Conservation (phyloP, 2,888 invertebrate genomes). For the Hedychridium roseum region DNA sequence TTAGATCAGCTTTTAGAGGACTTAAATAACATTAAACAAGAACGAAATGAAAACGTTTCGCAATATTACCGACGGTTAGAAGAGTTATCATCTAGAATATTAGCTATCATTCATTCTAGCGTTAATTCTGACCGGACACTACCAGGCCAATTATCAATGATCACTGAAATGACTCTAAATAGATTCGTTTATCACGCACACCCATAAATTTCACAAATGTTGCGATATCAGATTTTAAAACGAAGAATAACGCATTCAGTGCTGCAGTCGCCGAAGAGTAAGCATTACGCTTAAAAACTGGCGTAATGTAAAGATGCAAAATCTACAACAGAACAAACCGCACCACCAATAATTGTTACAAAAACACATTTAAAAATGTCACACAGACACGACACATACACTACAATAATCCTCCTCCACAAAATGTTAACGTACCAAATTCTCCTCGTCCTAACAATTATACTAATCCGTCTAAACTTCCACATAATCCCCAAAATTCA, state of each 20-base stretch:
- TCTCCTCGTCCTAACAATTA: no score
- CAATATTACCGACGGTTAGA: constrained; percentile 7
- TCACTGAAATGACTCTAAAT: constrained; percentile 2
- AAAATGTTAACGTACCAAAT: no score
- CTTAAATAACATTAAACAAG: constrained; percentile 1
- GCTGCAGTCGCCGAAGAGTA: constrained; percentile 10
- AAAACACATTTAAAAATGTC: no score
- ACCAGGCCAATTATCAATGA: neutral
- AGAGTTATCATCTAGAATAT: constrained; percentile 6
- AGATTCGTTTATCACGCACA: constrained; percentile 8
- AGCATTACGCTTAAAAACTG: no score
- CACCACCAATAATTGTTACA: no score
- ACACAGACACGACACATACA: no score
- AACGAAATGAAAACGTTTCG: constrained; percentile 5
- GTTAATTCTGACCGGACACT: neutral
- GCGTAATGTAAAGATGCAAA: no score
- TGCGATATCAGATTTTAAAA: constrained; percentile 7
- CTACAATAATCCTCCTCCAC: no score
- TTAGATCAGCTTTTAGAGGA: constrained; percentile 6
- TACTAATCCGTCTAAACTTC: no score
- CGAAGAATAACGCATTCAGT: constrained; percentile 7
- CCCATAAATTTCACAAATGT: constrained; percentile 9
- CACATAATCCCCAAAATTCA: no score
- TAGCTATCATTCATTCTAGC: constrained; percentile 2
- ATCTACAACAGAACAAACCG: no score